Evolutionary conservation across 2,888 invertebrate species (phyloP).

Genomic region (Caenorhabditis sinica): DNA sequence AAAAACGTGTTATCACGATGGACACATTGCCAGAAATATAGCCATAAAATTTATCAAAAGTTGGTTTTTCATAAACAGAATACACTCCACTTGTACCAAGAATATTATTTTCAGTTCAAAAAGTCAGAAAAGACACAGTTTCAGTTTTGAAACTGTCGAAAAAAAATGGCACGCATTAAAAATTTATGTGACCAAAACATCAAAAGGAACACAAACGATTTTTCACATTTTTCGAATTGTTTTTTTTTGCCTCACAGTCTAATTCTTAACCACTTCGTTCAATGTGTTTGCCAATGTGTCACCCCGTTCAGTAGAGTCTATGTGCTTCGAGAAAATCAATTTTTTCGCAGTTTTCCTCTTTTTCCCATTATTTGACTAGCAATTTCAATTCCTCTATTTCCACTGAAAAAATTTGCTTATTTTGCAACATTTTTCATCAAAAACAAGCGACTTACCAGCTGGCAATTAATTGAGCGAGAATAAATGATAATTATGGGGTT

Average conservation of each 20-base stretch:
- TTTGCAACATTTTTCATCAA: conserved; percentile 15
- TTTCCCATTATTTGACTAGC: neutral
- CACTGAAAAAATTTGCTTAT: neutral
- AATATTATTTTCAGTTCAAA: no score
- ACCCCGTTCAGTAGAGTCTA: neutral
- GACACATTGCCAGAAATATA: no score
- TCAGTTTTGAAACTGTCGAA: no score
- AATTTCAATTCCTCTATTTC: no score
- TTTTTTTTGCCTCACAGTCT: neutral
- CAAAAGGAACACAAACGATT: neutral
- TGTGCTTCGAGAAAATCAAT: conserved; percentile 21
- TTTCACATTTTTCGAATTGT: no score
- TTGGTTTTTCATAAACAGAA: no score
- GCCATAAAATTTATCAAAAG: no score
- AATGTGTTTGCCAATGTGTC: conserved; percentile 10
- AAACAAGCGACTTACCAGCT: neutral
- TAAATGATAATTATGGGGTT: conserved; percentile 16
- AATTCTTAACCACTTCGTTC: neutral
- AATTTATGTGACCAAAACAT: no score
- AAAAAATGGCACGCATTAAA: no score
- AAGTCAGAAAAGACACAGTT: no score
- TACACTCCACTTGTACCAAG: no score
- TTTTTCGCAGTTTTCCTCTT: conserved; percentile 1
- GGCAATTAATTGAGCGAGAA: neutral
- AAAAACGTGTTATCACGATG: no score